These are phyloP conservation scores for Papilio aristodemus DNA, from an alignment of 1,140 invertebrate genomes.

Conservation along the genomic window DNA sequence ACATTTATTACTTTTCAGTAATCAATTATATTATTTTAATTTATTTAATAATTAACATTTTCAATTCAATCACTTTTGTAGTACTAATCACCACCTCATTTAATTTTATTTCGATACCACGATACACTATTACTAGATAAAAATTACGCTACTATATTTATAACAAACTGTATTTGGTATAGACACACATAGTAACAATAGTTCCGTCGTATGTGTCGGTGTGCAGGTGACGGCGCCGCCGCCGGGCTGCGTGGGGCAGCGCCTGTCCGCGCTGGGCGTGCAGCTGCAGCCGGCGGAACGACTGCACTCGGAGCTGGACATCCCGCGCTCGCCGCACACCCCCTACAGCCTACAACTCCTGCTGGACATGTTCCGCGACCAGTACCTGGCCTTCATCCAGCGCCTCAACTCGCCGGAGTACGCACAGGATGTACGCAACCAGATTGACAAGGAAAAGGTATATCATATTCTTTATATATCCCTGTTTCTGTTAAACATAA, in stretches of 20 bases:
- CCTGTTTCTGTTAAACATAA: too few species aligned
- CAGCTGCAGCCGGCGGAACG: conserved; percentile 81
- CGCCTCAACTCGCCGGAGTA: conserved; percentile 90
- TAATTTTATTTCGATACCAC: too few species aligned
- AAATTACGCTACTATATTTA: too few species aligned
- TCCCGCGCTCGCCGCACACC: conserved; percentile 87
- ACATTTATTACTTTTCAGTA: too few species aligned
- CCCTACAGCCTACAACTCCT: conserved; percentile 93
- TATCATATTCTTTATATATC: conserved; percentile 5
- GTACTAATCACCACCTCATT: too few species aligned
- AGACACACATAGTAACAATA: background rate
- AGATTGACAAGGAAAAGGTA: conserved; percentile 90
- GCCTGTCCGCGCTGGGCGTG: conserved; percentile 87
- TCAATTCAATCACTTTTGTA: too few species aligned
- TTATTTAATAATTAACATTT: too few species aligned
- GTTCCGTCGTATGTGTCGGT: background rate
- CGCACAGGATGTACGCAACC: conserved; percentile 85
- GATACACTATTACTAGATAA: too few species aligned
- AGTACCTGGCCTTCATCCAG: conserved; percentile 90
- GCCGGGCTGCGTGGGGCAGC: conserved; percentile 94
- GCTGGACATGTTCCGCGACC: conserved; percentile 90
- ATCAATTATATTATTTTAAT: too few species aligned
- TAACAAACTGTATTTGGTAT: too few species aligned
- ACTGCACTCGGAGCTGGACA: conserved; percentile 90
- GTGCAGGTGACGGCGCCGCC: conserved; percentile 82